Conservation (phyloP, 2,888 invertebrate species). For the Cetonia aurata region DNA sequence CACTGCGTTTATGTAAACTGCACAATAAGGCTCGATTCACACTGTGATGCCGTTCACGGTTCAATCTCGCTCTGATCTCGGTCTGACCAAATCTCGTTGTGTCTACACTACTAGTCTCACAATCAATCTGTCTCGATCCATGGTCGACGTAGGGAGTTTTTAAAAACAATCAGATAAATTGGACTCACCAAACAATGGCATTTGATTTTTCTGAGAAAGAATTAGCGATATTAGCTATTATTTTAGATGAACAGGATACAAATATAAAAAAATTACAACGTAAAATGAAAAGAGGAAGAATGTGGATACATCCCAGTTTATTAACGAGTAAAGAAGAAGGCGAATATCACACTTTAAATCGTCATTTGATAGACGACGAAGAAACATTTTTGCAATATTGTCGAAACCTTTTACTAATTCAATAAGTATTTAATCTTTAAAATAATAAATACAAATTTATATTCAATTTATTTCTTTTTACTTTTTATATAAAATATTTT, state of each 20-base stretch:
- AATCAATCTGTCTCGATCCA: no score
- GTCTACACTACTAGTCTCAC: no score
- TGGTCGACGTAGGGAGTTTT: no score
- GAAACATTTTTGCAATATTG: constrained; percentile 18
- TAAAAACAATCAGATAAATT: no score
- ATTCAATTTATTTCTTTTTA: neutral
- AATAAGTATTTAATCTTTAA: constrained; percentile 6
- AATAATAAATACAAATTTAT: constrained; percentile 16
- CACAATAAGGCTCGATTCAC: no score
- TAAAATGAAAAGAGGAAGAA: constrained; percentile 37
- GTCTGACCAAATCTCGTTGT: no score
- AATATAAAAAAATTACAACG: constrained; percentile 34
- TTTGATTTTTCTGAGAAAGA: constrained; percentile 28
- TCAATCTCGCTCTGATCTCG: no score
- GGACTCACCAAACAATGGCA: no score
- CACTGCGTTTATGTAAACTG: no score
- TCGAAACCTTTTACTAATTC: constrained; percentile 23
- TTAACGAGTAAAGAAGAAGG: constrained; percentile 26
- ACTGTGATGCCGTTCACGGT: no score
- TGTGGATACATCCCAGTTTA: constrained; percentile 39
- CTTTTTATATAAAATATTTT: neutral
- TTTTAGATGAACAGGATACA: constrained; percentile 31
- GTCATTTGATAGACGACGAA: constrained; percentile 30
- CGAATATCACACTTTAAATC: constrained; percentile 30
- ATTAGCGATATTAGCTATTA: constrained; percentile 31